Evolutionary conservation across 2,888 invertebrate species (phyloP).

Genomic region (Drosophila percnosoma): DNA sequence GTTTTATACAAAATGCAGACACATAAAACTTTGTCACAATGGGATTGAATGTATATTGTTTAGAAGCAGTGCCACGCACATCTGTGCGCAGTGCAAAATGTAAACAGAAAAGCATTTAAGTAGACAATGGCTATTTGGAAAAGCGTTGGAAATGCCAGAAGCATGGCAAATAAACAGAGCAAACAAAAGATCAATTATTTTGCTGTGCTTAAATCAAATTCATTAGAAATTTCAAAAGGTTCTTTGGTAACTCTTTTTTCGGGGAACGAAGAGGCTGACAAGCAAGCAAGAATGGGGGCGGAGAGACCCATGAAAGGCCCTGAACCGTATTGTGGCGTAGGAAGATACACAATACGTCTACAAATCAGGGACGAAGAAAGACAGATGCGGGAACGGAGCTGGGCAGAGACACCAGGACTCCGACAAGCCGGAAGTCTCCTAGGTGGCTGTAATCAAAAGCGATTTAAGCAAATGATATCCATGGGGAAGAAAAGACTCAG

Average conservation of each 20-base stretch:
- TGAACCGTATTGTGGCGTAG: no score
- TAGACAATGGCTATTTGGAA: conserved; percentile 7
- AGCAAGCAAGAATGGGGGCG: no score
- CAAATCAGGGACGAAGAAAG: no score
- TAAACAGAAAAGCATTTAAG: background rate
- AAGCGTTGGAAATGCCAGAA: conserved; percentile 23
- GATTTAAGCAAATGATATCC: no score
- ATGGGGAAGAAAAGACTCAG: no score
- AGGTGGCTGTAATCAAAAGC: no score
- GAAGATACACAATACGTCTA: no score
- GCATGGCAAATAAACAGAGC: conserved; percentile 43
- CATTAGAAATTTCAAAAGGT: background rate
- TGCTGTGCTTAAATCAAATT: background rate
- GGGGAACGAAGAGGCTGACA: no score
- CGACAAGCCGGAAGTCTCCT: no score
- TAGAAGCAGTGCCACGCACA: background rate
- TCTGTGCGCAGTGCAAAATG: background rate
- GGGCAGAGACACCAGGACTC: no score
- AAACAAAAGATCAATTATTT: conserved; percentile 4
- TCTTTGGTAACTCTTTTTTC: background rate
- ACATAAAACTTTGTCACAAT: background rate
- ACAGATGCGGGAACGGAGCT: no score
- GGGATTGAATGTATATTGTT: background rate
- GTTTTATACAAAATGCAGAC: background rate
- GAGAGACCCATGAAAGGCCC: no score